Evolutionary conservation across 2,113 vertebrate species (phyloP), one percentile per base, ranked within the genome.

Genomic region (Rhipidura dahli): DNA sequence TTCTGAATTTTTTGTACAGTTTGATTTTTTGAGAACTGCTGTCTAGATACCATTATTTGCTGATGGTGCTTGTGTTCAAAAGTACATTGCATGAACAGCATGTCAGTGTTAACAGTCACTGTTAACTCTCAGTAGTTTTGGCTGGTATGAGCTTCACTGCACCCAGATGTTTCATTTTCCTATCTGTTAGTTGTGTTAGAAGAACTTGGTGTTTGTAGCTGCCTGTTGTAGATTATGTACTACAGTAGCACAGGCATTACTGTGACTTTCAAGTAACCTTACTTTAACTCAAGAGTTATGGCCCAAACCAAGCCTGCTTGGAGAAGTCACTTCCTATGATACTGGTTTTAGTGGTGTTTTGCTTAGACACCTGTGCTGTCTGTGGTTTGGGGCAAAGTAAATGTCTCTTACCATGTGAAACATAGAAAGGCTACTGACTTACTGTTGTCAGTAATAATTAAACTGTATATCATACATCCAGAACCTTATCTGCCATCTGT

Each of bases 1-100:
- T 72, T 87, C 21, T 77, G 60, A 59, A 0, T 37, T 40, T 76
- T 68, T 50, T 61, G 17, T 30, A 35, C 11, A 8, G 31, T 64
- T 42, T 42, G 30, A 33, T 83, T 59, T 23, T 89, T 81, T 83
- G 24, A 65, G 40, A 77, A 31, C 16, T 69, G 30, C 20, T 27
- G 3, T 60, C 11, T 60, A 56, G 31, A 19, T 88, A 27, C 7
- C 14, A 11, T 39, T 30, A n/a, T 39, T 64, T 76, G 35, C 23
- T 83, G 44, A 37, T 61, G 15, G 24, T 71, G 39, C 57, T 37
- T 17, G 4, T 13, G 7, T 79, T 86, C 17, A 59, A 15, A 71
- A 89, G 18, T 64, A 1, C 50, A 26, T 54, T 2, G 8, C 3
- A 11, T 66, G 19, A 39, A 23, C 0, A 2, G 28, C 11, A 11